A percentile compares a stretch with the other conserved stretches of the same genome.
Conservation (phyloP, 2,797 vertebrate species). For the Enoplosus armatus region DNA sequence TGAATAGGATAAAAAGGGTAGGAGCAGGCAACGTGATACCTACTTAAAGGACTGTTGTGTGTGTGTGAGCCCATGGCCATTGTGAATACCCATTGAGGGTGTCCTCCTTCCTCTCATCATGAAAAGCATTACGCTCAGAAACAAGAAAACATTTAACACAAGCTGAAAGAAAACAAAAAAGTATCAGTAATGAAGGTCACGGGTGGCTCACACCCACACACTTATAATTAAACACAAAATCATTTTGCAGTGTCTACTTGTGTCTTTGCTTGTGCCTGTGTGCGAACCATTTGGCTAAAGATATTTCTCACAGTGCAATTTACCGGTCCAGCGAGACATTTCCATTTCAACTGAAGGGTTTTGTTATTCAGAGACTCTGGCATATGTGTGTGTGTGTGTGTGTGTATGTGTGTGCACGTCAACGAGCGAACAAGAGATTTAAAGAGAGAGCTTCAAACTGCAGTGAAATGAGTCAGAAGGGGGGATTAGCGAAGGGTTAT, state of each 20-base stretch:
- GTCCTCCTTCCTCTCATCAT: conserved; percentile 20
- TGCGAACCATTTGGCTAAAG: conserved; percentile 66
- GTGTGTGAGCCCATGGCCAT: not conserved
- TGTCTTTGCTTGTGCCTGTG: conserved; percentile 49
- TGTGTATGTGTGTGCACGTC: conserved; percentile 31
- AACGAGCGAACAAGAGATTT: conserved; percentile 67
- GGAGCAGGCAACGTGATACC: conserved; percentile 6
- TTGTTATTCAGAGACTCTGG: conserved; percentile 65
- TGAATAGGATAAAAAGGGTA: conserved; percentile 38
- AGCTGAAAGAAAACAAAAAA: conserved; percentile 51
- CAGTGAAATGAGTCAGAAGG: conserved; percentile 78
- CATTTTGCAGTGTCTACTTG: conserved; percentile 51
- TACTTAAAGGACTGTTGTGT: not conserved
- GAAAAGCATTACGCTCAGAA: conserved; percentile 37
- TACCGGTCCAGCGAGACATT: conserved; percentile 72
- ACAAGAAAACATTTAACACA: conserved; percentile 49
- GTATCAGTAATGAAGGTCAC: conserved; percentile 49
- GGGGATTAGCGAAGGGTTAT: conserved; percentile 78
- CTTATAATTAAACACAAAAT: conserved; percentile 66
- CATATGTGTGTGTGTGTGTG: conserved; percentile 28
- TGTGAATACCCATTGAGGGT: conserved; percentile 18
- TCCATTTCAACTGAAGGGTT: conserved; percentile 74
- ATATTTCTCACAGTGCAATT: conserved; percentile 75
- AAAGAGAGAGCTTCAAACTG: conserved; percentile 76
- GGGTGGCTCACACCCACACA: conserved; percentile 42